A percentile compares a stretch with the other conserved stretches of the same genome.
Conservation (phyloP, 1,140 invertebrate genomes). For the Cyclina sinensis region DNA sequence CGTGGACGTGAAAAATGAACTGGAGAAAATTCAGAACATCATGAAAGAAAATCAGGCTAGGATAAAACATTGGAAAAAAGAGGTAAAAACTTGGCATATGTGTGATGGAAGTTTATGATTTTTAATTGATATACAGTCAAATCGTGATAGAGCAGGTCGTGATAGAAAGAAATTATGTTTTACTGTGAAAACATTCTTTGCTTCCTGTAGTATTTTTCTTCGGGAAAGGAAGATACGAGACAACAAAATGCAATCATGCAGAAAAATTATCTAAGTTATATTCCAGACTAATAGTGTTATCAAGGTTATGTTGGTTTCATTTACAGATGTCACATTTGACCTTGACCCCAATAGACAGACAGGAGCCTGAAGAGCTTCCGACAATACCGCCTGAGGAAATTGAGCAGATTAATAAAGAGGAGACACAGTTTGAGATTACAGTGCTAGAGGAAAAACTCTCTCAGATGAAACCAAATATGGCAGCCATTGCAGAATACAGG, state of each 20-base stretch:
- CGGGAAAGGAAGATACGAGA: too few relatives aligned
- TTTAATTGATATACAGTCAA: conserved; percentile 1
- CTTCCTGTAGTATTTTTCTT: too few relatives aligned
- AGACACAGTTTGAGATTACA: conserved; percentile 90
- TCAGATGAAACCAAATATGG: conserved; percentile 92
- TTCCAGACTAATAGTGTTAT: too few relatives aligned
- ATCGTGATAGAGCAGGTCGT: too few relatives aligned
- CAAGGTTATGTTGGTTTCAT: too few relatives aligned
- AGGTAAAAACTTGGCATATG: too few relatives aligned
- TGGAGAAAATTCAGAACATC: conserved; percentile 90
- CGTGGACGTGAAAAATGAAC: conserved; percentile 86
- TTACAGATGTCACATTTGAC: conserved; percentile 89
- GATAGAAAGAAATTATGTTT: too few relatives aligned
- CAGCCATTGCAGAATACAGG: conserved; percentile 92
- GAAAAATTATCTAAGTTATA: too few relatives aligned
- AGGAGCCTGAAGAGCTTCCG: conserved; percentile 86
- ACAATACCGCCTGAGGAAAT: conserved; percentile 91
- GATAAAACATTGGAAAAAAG: conserved; percentile 86
- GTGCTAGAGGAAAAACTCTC: conserved; percentile 91
- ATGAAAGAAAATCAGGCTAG: conserved; percentile 90
- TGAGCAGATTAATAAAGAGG: conserved; percentile 88
- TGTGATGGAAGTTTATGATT: too few relatives aligned
- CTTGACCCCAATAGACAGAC: conserved; percentile 88
- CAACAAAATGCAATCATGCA: too few relatives aligned
- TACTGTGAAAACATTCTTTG: too few relatives aligned